Conservation (phyloP, 2,888 invertebrate species). For the Erebia palarica region DNA sequence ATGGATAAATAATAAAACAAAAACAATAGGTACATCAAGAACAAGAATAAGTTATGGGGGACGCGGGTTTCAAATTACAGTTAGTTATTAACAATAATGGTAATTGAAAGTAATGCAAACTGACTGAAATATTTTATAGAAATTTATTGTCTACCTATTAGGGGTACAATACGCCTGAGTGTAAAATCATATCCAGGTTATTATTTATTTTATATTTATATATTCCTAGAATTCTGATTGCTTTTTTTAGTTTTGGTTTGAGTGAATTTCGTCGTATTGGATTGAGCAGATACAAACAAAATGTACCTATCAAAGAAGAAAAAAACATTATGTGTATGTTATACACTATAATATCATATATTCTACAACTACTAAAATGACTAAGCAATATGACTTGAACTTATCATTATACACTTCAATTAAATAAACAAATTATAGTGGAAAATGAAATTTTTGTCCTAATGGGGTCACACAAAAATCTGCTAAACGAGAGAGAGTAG, state of each 20-base stretch:
- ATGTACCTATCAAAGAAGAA: background rate
- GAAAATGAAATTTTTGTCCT: slow-evolving; percentile 41
- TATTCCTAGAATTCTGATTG: too few relatives aligned
- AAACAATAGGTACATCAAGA: background rate
- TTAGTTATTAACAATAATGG: too few relatives aligned
- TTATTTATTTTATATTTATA: too few relatives aligned
- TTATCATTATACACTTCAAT: slow-evolving; percentile 67
- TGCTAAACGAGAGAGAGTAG: background rate
- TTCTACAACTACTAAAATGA: slow-evolving; percentile 71
- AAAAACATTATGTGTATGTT: background rate
- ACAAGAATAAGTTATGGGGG: too few relatives aligned
- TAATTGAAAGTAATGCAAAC: too few relatives aligned
- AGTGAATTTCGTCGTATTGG: slow-evolving; percentile 42
- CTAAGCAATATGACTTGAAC: slow-evolving; percentile 74
- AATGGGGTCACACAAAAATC: background rate
- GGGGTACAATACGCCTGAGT: too few relatives aligned
- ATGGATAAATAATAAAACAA: slow-evolving; percentile 7
- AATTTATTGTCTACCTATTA: too few relatives aligned
- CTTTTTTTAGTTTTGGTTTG: too few relatives aligned
- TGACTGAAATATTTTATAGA: too few relatives aligned
- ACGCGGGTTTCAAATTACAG: too few relatives aligned
- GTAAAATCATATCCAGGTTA: too few relatives aligned
- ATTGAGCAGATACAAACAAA: slow-evolving; percentile 56
- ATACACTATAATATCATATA: slow-evolving; percentile 35
- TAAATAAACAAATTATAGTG: slow-evolving; percentile 48